Conservation (phyloP, 2,797 vertebrate genomes). For the Peromyscus aztecus region DNA sequence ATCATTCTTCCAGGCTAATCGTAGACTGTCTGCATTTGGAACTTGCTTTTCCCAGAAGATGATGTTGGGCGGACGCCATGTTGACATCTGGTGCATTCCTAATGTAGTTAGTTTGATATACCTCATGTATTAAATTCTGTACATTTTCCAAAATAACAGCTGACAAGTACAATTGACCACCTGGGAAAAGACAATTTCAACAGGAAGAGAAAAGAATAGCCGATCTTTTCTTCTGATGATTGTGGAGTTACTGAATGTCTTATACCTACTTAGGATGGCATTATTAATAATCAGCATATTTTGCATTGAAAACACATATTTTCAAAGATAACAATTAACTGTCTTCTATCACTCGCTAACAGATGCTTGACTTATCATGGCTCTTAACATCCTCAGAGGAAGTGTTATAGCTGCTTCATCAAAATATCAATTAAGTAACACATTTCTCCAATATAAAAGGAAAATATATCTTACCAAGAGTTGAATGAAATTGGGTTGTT, state of each 20-base stretch:
- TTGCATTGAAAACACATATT: conserved; percentile 66
- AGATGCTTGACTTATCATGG: conserved; percentile 71
- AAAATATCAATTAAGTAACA: conserved; percentile 65
- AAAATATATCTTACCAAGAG: not conserved
- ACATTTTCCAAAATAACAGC: conserved; percentile 90
- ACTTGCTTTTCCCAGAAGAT: conserved; percentile 89
- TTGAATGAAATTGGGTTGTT: not conserved
- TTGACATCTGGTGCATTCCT: conserved; percentile 90
- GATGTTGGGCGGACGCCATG: conserved; percentile 88
- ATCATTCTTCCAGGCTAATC: conserved; percentile 89
- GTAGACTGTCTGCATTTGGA: conserved; percentile 86
- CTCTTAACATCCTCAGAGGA: conserved; percentile 61
- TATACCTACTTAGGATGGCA: conserved; percentile 78
- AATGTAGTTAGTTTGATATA: conserved; percentile 90
- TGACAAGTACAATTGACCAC: conserved; percentile 90
- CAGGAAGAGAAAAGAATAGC: conserved; percentile 82
- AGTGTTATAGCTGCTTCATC: conserved; percentile 44
- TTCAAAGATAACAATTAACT: conserved; percentile 74
- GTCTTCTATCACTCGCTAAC: conserved; percentile 66
- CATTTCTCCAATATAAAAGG: not conserved
- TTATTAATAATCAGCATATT: conserved; percentile 73
- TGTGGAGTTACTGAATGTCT: conserved; percentile 69
- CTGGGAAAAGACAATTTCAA: conserved; percentile 88
- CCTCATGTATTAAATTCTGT: conserved; percentile 90
- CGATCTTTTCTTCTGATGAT: conserved; percentile 72